phyloP scores from a whole-genome alignment of 1,140 invertebrate species.

The Panulirus ornatus region DNA sequence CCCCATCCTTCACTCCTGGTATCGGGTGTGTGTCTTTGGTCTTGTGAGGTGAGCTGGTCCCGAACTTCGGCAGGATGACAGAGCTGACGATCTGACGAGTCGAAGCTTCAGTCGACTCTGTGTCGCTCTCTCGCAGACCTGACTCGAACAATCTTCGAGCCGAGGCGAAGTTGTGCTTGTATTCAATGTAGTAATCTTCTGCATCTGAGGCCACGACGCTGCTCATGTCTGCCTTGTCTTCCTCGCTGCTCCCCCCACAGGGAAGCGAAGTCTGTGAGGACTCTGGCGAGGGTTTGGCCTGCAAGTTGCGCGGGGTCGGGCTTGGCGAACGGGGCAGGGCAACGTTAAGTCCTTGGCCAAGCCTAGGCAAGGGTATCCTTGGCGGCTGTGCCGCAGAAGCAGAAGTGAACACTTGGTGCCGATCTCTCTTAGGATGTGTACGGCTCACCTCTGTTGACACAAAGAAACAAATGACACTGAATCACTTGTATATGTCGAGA shows the following conservation, averaged over 20 bases:
- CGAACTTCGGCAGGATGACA: not conserved
- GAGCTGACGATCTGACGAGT: not conserved
- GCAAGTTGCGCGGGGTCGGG: not conserved
- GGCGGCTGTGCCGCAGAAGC: not conserved
- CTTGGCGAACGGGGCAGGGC: not conserved
- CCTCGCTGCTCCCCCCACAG: not conserved
- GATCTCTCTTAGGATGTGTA: not conserved
- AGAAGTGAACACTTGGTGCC: not conserved
- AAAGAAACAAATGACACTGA: not conserved
- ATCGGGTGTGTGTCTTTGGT: too few species aligned
- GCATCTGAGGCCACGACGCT: not conserved
- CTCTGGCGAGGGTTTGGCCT: not conserved
- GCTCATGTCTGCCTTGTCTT: not conserved
- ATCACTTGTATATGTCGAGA: too few species aligned
- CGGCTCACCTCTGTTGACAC: not conserved
- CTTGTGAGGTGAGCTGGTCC: too few species aligned
- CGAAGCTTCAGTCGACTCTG: not conserved
- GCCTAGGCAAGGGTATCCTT: not conserved
- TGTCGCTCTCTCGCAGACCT: not conserved
- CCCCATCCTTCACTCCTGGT: too few species aligned
- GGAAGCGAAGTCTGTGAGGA: not conserved
- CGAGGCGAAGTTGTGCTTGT: conserved; percentile 40
- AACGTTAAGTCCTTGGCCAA: not conserved
- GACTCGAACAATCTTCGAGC: conserved; percentile 39
- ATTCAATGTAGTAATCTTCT: not conserved